These are phyloP conservation scores for Dryococelus australis DNA, from an alignment of 2,888 invertebrate species.

Conservation along the genomic window DNA sequence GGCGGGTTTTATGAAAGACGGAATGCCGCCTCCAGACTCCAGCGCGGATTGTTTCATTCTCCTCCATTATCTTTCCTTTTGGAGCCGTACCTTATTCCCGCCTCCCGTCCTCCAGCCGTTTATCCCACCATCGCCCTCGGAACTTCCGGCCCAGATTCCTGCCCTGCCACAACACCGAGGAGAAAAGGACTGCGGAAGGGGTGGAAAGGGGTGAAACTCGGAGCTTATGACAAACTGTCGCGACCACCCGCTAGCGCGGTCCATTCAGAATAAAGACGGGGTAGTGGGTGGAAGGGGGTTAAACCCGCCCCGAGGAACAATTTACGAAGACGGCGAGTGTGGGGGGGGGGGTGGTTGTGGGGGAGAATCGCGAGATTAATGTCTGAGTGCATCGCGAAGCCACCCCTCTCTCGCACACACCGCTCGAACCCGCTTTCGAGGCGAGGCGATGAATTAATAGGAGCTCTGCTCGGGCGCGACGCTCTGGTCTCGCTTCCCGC, in stretches of 20 bases:
- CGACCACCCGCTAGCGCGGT: constrained; percentile 10
- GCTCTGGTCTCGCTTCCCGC: background rate
- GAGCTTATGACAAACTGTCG: background rate
- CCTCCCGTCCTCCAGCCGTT: background rate
- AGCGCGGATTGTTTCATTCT: background rate
- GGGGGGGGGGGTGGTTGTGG: no score
- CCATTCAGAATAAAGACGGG: background rate
- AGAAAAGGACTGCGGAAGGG: background rate
- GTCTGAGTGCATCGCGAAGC: constrained; percentile 4
- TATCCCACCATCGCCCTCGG: background rate
- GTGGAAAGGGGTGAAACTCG: background rate
- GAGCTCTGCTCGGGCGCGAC: background rate
- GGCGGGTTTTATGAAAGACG: background rate
- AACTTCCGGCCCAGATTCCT: constrained; percentile 10
- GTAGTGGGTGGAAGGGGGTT: background rate
- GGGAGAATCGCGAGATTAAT: background rate
- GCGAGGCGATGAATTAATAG: constrained; percentile 16
- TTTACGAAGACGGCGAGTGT: background rate
- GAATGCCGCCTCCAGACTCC: background rate
- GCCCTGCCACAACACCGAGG: background rate
- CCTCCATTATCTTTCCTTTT: constrained; percentile 16
- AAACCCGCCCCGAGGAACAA: background rate
- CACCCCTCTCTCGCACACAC: background rate
- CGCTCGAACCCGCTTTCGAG: background rate
- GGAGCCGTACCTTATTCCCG: background rate